These are phyloP conservation scores for Eumaeus atala DNA, from an alignment of 1,140 invertebrate genomes.

Conservation along the genomic window DNA sequence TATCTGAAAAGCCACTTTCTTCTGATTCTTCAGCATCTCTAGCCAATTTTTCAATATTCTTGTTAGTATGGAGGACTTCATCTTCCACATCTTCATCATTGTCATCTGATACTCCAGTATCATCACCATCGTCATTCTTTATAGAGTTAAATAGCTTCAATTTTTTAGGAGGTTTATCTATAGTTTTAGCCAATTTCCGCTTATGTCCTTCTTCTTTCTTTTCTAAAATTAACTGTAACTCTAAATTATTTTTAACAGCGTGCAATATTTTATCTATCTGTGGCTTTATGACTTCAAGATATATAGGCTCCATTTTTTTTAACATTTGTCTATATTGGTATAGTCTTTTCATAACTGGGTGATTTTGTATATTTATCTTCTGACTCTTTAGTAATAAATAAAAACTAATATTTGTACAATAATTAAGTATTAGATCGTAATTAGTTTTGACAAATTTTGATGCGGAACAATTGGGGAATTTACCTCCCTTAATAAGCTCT, in stretches of 20 bases:
- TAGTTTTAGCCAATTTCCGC: conserved; percentile 41
- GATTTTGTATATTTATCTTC: conserved; percentile 80
- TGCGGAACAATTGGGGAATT: conserved; percentile 74
- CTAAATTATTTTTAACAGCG: conserved; percentile 68
- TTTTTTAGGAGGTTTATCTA: conserved; percentile 56
- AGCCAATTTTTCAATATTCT: conserved; percentile 33
- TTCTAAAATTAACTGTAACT: conserved; percentile 51
- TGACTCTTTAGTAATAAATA: conserved; percentile 89
- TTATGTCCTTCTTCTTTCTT: conserved; percentile 34
- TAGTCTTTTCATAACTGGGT: conserved; percentile 90
- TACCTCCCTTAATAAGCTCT: conserved; percentile 76
- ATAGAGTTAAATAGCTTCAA: conserved; percentile 58
- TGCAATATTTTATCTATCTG: conserved; percentile 78
- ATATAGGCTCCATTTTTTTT: conserved; percentile 81
- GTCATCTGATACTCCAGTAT: conserved; percentile 58
- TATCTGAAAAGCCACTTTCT: conserved; percentile 61
- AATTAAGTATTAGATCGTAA: conserved; percentile 84
- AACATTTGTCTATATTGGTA: conserved; percentile 86
- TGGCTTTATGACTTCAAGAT: conserved; percentile 77
- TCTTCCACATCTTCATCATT: conserved; percentile 51
- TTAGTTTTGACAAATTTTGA: conserved; percentile 82
- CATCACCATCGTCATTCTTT: conserved; percentile 62
- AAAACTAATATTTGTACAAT: conserved; percentile 89
- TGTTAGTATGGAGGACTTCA: conserved; percentile 52
- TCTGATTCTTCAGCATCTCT: conserved; percentile 56